Base-by-base conservation (phyloP, 2,888 invertebrate species). In the Pristionchus exspectatus region DNA sequence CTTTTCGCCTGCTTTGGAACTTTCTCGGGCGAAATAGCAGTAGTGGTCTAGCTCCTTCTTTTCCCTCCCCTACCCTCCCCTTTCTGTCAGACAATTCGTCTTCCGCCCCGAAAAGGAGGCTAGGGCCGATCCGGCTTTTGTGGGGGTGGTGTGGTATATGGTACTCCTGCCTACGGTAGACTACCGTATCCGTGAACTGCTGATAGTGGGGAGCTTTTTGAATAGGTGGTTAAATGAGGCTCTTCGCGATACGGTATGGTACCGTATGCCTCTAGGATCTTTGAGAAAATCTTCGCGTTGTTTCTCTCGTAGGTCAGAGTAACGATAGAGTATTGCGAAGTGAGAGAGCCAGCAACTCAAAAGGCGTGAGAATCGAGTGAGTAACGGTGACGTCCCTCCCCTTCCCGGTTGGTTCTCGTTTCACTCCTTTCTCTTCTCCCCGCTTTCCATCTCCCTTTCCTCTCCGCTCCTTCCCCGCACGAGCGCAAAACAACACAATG, bases 341-440 rank as follows among this genome's bases (percentile, higher is more conserved):
- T 18, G 59, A 59, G 59, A 21, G 59, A 59, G 59, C 0, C 21
- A 59, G 59, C 16, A 5, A 59, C 21, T 72, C 16, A 7, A 18
- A 33, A 72, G 69, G 33, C 33, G 69, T 72, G 30, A 30, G 27
- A 30, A 44, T 81, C 7, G 14, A 24, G 10, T 12, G 74, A 74
- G 74, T 38, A 16, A 33, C 38, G 44, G 74, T 38, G 30, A 74
- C 38, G 44, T 83, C 54, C 85, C 30, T 24, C 24, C 24, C 85
- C 24, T 30, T 86, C 85, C 63, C 63, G 24, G 50, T 86, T 38
- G 85, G 63, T 63, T 63, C 74, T 74, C 74, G 74, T 74, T 74
- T 56, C 83, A 30, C 63, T 54, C 83, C 83, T 24, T 83, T 38
- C 85, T 24, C 63, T 38, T 33, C 85, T 33, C 30, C 56, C 59